Conservation (phyloP, 2,888 invertebrate genomes). For the Hyalella azteca region DNA sequence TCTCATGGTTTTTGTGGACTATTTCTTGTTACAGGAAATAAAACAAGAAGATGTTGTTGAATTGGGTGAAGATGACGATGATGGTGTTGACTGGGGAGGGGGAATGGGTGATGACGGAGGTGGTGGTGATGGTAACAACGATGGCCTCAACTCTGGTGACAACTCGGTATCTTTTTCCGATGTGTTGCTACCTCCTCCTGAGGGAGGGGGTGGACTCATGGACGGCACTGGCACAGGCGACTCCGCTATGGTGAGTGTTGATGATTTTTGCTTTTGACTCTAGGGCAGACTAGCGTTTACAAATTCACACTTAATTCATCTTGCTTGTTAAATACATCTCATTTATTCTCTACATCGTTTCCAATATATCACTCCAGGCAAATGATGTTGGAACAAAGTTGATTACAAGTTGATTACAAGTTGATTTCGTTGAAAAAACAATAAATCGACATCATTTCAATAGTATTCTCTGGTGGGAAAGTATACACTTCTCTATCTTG, state of each 20-base stretch:
- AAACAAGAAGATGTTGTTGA: constrained; percentile 58
- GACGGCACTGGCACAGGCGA: constrained; percentile 51
- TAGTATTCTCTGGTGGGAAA: too few relatives aligned
- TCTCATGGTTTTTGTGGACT: too few relatives aligned
- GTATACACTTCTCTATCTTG: too few relatives aligned
- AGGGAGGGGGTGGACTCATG: constrained; percentile 37
- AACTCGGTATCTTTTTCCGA: constrained; percentile 53
- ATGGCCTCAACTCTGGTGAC: constrained; percentile 26
- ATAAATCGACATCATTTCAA: too few relatives aligned
- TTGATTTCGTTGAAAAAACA: too few relatives aligned
- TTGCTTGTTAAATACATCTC: too few relatives aligned
- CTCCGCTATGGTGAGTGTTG: constrained; percentile 58
- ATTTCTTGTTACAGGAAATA: constrained; percentile 49
- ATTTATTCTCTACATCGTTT: too few relatives aligned
- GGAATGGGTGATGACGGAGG: constrained; percentile 54
- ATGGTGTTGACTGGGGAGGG: constrained; percentile 52
- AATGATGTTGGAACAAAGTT: too few relatives aligned
- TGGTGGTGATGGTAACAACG: constrained; percentile 39
- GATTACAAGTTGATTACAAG: too few relatives aligned
- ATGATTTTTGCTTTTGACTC: constrained; percentile 10
- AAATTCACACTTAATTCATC: too few relatives aligned
- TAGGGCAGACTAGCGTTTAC: not conserved
- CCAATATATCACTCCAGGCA: too few relatives aligned
- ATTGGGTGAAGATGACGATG: constrained; percentile 55
- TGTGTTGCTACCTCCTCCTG: constrained; percentile 53